Base-by-base conservation (phyloP, 1,140 invertebrate genomes). In the Cydia strobilella region DNA sequence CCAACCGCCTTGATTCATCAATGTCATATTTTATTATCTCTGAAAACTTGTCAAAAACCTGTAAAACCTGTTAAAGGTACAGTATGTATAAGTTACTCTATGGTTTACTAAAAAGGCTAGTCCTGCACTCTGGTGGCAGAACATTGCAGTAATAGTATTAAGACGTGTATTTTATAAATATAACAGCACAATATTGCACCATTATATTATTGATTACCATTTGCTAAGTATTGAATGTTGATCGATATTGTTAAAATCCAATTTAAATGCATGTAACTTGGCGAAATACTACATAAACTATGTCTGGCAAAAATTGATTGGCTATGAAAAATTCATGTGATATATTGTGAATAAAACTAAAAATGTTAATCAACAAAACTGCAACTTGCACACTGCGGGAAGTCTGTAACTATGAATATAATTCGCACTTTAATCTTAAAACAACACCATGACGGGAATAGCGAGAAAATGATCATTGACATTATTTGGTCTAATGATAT, bases 251-350 rank as follows among this genome's bases (percentile, higher is more conserved):
- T 69, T 69, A 69, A 69, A 69, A 69, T 69, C 35, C 65, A 83
- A 85, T 85, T 83, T 85, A 85, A 81, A 85, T 85, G 82, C 82
- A 82, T 79, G 78, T 79, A 80, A 77, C 75, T 18, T 12, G 27
- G 31, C 65, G 31, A 69, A 31, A 69, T 35, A 69, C 65, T 42
- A 31, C 77, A 83, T 82, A 84, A 84, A 85, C 77, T 79, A 79
- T 74, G 39, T 35, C 72, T 65, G 66, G 66, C 73, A 74, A 80
- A 85, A 80, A 81, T 80, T 75, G 72, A 84, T 74, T 76, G 78
- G 72, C 75, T 76, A 82, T 84, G 80, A 86, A 84, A 86, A 83
- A 80, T 80, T 81, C 79, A 82, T 86, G 73, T 80, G 80, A 83
- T 81, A 82, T 83, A 86, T 82, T 75, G 72, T 42, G 74, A 72